Conservation (phyloP, 2,888 invertebrate species). For the Macrosiphum euphorbiae region DNA sequence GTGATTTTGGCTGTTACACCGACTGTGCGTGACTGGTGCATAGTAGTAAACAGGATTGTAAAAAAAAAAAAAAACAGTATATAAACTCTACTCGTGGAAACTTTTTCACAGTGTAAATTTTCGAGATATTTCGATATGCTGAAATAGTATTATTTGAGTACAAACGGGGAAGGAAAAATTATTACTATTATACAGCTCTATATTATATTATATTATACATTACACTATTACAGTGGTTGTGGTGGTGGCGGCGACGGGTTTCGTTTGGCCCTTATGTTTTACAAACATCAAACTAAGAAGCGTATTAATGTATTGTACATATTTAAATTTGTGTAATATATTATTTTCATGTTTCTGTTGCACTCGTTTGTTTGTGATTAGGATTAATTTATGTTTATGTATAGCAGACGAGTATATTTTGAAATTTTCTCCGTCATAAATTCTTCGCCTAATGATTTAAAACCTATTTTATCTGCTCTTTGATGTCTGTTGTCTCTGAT, state of each 20-base stretch:
- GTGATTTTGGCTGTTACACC: constrained; percentile 60
- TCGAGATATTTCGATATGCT: constrained; percentile 61
- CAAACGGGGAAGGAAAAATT: constrained; percentile 39
- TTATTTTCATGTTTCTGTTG: constrained; percentile 11
- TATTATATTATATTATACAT: background rate
- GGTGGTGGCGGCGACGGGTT: background rate
- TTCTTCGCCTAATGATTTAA: background rate
- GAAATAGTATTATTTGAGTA: constrained; percentile 51
- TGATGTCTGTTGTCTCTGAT: constrained; percentile 18
- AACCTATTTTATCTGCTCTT: constrained; percentile 22
- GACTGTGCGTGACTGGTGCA: constrained; percentile 57
- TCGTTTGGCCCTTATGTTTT: constrained; percentile 15
- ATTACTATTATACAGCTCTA: constrained; percentile 23
- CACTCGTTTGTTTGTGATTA: background rate
- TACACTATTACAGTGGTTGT: background rate
- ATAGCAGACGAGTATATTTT: background rate
- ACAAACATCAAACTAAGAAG: constrained; percentile 28
- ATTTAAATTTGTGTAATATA: background rate
- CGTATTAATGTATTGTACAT: background rate
- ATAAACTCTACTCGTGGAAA: constrained; percentile 43
- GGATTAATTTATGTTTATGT: background rate
- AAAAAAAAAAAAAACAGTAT: constrained; percentile 47
- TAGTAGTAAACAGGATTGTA: constrained; percentile 61
- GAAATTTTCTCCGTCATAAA: background rate
- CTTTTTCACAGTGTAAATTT: constrained; percentile 59